Base-by-base conservation (phyloP, 2,797 vertebrate species). In the Pipistrellus pipistrellus region DNA sequence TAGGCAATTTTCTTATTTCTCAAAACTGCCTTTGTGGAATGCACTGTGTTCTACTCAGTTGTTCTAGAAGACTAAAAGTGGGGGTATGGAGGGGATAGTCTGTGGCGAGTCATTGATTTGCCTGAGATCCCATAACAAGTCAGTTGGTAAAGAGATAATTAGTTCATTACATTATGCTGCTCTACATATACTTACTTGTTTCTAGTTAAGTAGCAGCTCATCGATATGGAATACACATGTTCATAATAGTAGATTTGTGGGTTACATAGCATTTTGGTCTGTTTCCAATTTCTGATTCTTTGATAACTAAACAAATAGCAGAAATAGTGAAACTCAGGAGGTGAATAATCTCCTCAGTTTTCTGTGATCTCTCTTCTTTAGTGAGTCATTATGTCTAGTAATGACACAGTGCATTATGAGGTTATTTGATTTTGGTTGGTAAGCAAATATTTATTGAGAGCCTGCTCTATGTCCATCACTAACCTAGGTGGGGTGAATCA, bases 221-320 rank as follows among this genome's bases (percentile, higher is more conserved):
- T 94, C 84, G 71, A 27, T 89, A 51, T 76, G 53, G 86, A 91
- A 81, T 84, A 20, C 25, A 93, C 72, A 44, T 96, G 95, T 93
- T 96, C 78, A 57, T 86, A 95, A 89, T 90, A 72, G 81, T 96
- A 88, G 62, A 44, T 73, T 92, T 96, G 88, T 90, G 93, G 96
- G 87, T 94, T 96, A n/a, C 71, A 6, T 72, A 68, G 62, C 73
- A 83, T 91, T 85, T 81, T 35, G 77, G 51, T 90, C 64, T 95
- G 51, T 95, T 96, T 96, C 96, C 95, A 93, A 96, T 94, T 97
- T 97, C 96, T 96, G 18, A 96, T 97, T 88, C 93, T 97, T 97
- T 96, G 95, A 97, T 94, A 96, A 81, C 17, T 87, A 72, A 93
- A 95, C 76, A 96, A 97, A 94, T 94, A 93, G 23, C 82, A 57